A percentile compares a stretch with the other conserved stretches of the same genome.
Evolutionary conservation across 1,140 invertebrate genomes (phyloP).

Genomic region (Drosophila azteca): DNA sequence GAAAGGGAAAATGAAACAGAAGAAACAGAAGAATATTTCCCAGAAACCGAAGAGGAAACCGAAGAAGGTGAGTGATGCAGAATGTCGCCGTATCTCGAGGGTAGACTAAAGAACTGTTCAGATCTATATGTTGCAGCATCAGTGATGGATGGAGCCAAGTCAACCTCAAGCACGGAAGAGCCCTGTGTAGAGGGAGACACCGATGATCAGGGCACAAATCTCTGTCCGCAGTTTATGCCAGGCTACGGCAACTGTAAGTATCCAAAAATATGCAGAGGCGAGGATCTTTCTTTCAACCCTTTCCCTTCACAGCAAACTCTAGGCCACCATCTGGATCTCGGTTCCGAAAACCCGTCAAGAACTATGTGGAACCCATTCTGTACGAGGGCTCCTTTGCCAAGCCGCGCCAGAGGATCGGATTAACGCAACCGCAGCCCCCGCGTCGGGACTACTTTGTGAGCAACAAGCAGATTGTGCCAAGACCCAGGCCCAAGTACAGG

Average conservation of each 20-base stretch:
- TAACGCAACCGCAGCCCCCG: conserved; percentile 7
- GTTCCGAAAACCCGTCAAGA: conserved; percentile 58
- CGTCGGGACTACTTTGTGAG: conserved; percentile 52
- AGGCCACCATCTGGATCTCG: conserved; percentile 5
- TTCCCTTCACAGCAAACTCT: conserved; percentile 6
- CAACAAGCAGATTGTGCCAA: conserved; percentile 66
- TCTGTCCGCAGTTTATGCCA: conserved; percentile 60
- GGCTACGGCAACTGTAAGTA: conserved; percentile 33
- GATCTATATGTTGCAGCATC: not conserved
- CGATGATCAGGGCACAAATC: conserved; percentile 56
- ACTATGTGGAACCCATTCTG: conserved; percentile 68
- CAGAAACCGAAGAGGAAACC: conserved; percentile 18
- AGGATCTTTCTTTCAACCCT: not conserved
- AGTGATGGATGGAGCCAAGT: no score
- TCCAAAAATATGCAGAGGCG: no score
- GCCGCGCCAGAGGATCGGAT: conserved; percentile 36
- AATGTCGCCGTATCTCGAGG: no score
- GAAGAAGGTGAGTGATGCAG: conserved; percentile 22
- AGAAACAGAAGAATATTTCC: not conserved
- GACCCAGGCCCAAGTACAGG: conserved; percentile 51
- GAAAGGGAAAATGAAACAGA: conserved; percentile 20
- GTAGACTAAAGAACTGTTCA: not conserved
- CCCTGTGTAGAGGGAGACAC: conserved; percentile 52
- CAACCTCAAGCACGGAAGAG: conserved; percentile 18
- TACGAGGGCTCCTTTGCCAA: conserved; percentile 64